Percentiles rank a stretch among this genome's conserved stretches.
These are phyloP conservation scores for Columba livia DNA, from an alignment of 2,113 vertebrate genomes.

Conservation along the genomic window DNA sequence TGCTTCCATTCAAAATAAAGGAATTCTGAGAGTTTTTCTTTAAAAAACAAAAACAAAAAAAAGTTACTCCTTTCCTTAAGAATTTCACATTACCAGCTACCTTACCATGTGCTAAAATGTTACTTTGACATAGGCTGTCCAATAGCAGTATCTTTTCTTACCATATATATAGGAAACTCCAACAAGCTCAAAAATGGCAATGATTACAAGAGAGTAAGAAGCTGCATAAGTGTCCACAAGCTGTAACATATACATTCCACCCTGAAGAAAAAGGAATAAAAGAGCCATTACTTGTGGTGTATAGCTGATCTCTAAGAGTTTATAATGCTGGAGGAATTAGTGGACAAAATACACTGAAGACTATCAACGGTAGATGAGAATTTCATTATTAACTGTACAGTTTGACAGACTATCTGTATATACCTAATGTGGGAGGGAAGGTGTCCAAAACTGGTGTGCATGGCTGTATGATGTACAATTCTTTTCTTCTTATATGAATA, in stretches of 20 bases:
- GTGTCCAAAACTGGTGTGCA: background rate
- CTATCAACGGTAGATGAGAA: rapidly evolving
- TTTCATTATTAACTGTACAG: background rate
- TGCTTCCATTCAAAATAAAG: background rate
- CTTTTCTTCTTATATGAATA: background rate
- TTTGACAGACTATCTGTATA: rapidly evolving
- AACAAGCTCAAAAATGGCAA: slow-evolving; percentile 88
- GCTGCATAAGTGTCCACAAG: slow-evolving; percentile 88
- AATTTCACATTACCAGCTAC: background rate
- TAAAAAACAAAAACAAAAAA: background rate
- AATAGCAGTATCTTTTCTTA: slow-evolving; percentile 52
- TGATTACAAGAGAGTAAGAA: slow-evolving; percentile 89
- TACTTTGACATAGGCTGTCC: background rate
- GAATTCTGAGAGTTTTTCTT: background rate
- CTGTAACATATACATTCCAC: slow-evolving; percentile 91
- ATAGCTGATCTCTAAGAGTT: background rate
- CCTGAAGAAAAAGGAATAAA: slow-evolving; percentile 66
- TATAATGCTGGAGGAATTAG: background rate
- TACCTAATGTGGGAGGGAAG: background rate
- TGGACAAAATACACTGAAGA: background rate
- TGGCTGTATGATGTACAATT: background rate
- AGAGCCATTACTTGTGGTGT: background rate
- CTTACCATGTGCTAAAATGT: background rate
- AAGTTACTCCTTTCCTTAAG: background rate
- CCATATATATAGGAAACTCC: slow-evolving; percentile 89